Percentiles rank a stretch among this genome's conserved stretches.
Evolutionary conservation across 2,888 invertebrate species (phyloP).

Genomic region (Coleophora deauratella): DNA sequence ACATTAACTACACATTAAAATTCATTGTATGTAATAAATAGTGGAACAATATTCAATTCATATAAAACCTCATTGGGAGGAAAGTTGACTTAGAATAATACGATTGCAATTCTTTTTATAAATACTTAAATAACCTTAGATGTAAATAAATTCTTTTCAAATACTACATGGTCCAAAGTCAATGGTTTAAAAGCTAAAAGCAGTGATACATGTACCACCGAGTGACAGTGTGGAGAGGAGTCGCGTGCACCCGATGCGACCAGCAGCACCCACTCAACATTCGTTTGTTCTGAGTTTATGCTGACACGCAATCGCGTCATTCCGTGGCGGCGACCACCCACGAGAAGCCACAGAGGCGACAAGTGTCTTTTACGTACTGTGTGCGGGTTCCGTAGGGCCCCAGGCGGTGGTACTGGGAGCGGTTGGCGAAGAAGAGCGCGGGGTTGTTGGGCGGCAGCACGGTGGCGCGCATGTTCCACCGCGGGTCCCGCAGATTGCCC

Average conservation of each 20-base stretch:
- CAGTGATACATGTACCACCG: constrained; percentile 33
- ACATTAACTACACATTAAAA: too few relatives aligned
- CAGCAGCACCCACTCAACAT: constrained; percentile 47
- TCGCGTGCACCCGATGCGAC: constrained; percentile 58
- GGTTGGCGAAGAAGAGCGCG: constrained; percentile 75
- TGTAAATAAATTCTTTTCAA: background rate
- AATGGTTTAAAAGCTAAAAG: constrained; percentile 27
- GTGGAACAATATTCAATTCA: too few relatives aligned
- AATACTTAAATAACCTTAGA: background rate
- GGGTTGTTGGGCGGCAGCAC: constrained; percentile 72
- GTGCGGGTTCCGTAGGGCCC: constrained; percentile 70
- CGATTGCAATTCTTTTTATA: background rate
- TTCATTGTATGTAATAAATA: too few relatives aligned
- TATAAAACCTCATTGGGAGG: too few relatives aligned
- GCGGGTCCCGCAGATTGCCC: constrained; percentile 65
- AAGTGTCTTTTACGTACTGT: constrained; percentile 73
- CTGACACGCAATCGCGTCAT: constrained; percentile 41
- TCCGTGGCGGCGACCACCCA: constrained; percentile 67
- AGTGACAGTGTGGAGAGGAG: constrained; percentile 36
- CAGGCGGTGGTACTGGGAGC: constrained; percentile 76
- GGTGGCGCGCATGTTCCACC: constrained; percentile 73
- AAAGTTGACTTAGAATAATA: too few relatives aligned
- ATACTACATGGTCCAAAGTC: constrained; percentile 33
- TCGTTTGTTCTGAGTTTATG: constrained; percentile 51
- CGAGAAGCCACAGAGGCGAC: constrained; percentile 66